A percentile compares a stretch with the other conserved stretches of the same genome.
These are phyloP conservation scores for Bergia puertoricense DNA, from an alignment of 92 coral and sea anemone species.

Conservation along the genomic window DNA sequence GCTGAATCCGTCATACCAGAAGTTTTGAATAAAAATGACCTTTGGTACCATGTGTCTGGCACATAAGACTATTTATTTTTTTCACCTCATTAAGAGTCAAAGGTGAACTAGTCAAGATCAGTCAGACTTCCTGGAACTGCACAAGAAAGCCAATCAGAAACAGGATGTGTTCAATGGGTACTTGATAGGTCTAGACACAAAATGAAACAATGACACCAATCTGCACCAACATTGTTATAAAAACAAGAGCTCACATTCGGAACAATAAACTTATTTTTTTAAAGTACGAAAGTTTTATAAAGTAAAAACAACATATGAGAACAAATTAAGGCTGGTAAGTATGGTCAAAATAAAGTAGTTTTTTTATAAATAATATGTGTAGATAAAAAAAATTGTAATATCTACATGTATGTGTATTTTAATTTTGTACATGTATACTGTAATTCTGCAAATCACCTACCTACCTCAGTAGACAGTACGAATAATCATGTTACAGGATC, in stretches of 20 bases:
- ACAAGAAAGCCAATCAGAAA: neutral
- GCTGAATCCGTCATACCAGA: too few species aligned
- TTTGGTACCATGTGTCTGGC: conserved; percentile 9
- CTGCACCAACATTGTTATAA: too few species aligned
- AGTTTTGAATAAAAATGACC: neutral
- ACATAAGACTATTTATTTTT: neutral
- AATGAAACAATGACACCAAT: neutral
- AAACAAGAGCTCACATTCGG: too few species aligned
- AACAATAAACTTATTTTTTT: too few species aligned
- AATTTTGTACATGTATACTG: neutral
- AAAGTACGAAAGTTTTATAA: neutral
- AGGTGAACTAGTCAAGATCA: neutral
- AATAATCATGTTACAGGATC: neutral
- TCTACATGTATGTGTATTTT: too few species aligned
- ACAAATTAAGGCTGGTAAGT: too few species aligned
- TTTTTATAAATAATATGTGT: too few species aligned
- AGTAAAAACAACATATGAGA: neutral
- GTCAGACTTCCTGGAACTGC: neutral
- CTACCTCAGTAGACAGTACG: too few species aligned
- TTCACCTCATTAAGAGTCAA: neutral
- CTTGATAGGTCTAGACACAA: conserved; percentile 8
- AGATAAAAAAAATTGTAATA: too few species aligned
- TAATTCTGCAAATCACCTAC: neutral
- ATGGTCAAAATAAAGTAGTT: too few species aligned
- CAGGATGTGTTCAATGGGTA: neutral